Conservation (phyloP, 2,113 vertebrate genomes). For the Columbina picui region DNA sequence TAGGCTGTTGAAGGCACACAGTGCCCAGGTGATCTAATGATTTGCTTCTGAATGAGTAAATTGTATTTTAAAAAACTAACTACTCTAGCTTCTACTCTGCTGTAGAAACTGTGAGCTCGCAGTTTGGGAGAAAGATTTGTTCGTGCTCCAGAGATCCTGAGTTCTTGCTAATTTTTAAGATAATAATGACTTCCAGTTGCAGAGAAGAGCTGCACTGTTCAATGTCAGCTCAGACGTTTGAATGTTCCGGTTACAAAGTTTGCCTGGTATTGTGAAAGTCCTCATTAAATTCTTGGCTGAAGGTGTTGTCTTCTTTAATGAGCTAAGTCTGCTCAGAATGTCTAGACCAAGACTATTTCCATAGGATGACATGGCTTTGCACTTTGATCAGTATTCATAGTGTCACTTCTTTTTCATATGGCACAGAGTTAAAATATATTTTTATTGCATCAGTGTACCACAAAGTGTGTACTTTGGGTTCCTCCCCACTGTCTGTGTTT, state of each 20-base stretch:
- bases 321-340: not conserved
- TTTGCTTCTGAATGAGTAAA: not conserved
- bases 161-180: not conserved
- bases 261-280: not conserved
- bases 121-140: not conserved
- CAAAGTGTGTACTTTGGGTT: not conserved
- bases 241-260: not conserved
- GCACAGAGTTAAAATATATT: not conserved
- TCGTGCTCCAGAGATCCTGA: not conserved
- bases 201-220: not conserved
- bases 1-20: not conserved
- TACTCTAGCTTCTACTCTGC: not conserved
- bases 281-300: not conserved
- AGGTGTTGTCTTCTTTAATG: conserved; percentile 26
- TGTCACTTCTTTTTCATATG: conserved; percentile 39
- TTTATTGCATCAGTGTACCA: not conserved
- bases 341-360: conserved; percentile 48
- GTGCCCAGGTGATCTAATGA: not conserved
- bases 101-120: not conserved
- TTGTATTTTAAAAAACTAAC: not conserved
- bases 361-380: not conserved
- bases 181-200: not conserved
- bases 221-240: not conserved
- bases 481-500: not conserved
- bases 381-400: conserved; percentile 33